Evolutionary conservation across 2,797 vertebrate species (phyloP), one percentile per base, ranked within the genome.

Genomic region (Eupleurogrammus muticus): DNA sequence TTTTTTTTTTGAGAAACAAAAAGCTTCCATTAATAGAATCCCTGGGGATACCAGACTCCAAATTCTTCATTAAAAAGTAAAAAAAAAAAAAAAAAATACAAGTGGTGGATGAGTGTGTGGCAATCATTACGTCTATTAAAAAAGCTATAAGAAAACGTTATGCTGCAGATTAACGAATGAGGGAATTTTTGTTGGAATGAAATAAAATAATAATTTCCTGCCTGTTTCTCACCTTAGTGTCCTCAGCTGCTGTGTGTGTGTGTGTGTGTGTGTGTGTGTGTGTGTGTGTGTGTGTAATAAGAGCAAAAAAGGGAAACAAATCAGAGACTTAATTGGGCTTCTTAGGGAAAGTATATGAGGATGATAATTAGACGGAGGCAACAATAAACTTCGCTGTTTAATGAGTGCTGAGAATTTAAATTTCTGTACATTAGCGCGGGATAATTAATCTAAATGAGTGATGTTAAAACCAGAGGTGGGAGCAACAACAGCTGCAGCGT

Each of bases 381-480:
- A 82, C 84, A 79, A 90, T 53, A 77, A n/a, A 61, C 82, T 86
- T 88, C 80, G 66, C 49, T 50, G 50, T 64, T 44, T 82, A 85
- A 91, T 90, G 83, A 89, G 86, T 17, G 78, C 73, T 58, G 68
- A 14, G 75, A 34, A 55, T 73, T 64, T 76, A 72, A 86, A 85
- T 82, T 81, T 82, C 81, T 80, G 60, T 75, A 86, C 62, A 54
- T 60, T 62, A 47, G 66, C 73, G 44, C 62, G 17, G 69, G 70
- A 68, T 82, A 73, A 92, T 89, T 86, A 67, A 85, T 86, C 86
- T 70, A 77, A 86, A 91, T 80, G 77, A 89, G 85, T n/a, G 48
- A 89, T 87, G 87, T 88, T 85, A 88, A 83, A 91, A 70, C 62
- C 46, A 80, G 81, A 80, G 82, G 85, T n/a, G 52, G 69, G 53